These are phyloP conservation scores for Phylloscopus collybita DNA, from an alignment of 2,797 vertebrate genomes.

Conservation along the genomic window DNA sequence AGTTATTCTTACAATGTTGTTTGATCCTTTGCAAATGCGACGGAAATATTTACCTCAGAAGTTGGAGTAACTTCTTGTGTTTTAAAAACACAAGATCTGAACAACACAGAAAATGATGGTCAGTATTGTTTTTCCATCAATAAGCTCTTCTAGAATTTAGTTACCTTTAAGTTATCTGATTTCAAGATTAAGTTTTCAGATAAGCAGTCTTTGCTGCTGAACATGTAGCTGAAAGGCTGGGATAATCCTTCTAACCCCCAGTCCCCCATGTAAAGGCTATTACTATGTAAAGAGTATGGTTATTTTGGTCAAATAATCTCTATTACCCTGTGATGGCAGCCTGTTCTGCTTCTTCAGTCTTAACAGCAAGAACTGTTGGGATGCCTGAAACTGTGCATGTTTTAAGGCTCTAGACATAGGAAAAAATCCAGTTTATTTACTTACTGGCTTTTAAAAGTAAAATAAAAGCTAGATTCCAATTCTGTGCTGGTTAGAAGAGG, in stretches of 20 bases:
- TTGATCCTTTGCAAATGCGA: background rate
- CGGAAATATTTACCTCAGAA: background rate
- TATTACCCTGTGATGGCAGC: background rate
- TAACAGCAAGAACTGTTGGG: background rate
- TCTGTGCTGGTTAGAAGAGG: background rate
- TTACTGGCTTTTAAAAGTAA: background rate
- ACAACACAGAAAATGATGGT: background rate
- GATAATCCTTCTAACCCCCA: background rate
- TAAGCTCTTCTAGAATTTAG: slow-evolving; percentile 11
- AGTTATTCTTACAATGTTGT: background rate
- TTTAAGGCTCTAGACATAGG: background rate
- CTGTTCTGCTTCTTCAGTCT: background rate
- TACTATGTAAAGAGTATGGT: background rate
- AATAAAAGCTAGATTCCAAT: background rate
- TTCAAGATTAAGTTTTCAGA: slow-evolving; percentile 39
- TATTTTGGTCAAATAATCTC: background rate
- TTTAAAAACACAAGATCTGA: background rate
- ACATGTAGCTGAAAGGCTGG: background rate
- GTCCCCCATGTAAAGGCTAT: background rate
- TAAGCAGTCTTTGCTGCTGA: background rate
- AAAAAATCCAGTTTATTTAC: background rate
- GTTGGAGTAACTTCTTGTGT: background rate
- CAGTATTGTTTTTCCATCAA: background rate
- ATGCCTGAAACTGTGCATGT: background rate
- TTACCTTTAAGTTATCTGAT: slow-evolving; percentile 22